A percentile compares a stretch with the other conserved stretches of the same genome.
phyloP scores from a whole-genome alignment of 2,113 vertebrate species.

The Zapornia atra region DNA sequence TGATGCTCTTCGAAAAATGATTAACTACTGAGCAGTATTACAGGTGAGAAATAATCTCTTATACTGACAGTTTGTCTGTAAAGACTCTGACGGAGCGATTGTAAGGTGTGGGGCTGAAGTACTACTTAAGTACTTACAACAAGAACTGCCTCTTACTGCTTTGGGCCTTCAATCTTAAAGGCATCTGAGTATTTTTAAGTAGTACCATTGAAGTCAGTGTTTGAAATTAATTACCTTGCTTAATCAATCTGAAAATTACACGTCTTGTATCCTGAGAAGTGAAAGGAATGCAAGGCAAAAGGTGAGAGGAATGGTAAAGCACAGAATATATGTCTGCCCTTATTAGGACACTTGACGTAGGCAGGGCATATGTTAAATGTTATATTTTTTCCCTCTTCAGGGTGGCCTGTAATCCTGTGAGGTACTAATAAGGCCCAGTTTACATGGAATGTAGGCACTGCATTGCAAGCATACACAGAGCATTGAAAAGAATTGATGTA shows the following conservation, averaged over 20 bases:
- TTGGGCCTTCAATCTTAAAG: neutral
- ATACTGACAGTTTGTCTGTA: neutral
- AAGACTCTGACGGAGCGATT: neutral
- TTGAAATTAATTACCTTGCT: neutral
- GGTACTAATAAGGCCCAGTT: neutral
- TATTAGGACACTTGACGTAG: neutral
- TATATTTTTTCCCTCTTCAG: neutral
- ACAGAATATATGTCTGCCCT: neutral
- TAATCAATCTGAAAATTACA: neutral
- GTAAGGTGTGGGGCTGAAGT: neutral
- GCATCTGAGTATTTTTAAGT: neutral
- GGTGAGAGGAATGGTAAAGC: neutral
- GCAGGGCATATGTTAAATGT: neutral
- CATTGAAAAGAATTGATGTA: neutral
- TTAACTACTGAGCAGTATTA: conserved; percentile 86
- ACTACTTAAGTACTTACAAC: neutral
- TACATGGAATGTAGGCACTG: neutral
- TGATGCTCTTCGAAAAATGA: conserved; percentile 93
- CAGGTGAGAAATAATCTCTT: conserved; percentile 54
- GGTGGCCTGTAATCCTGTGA: neutral
- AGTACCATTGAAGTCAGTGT: neutral
- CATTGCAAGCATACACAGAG: neutral
- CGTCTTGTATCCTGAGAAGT: neutral
- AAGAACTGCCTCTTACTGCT: neutral
- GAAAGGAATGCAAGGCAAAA: neutral